A percentile compares a stretch with the other conserved stretches of the same genome.
These are phyloP conservation scores for Eulemur albifrons DNA, from an alignment of 2,797 vertebrate species.

Conservation along the genomic window DNA sequence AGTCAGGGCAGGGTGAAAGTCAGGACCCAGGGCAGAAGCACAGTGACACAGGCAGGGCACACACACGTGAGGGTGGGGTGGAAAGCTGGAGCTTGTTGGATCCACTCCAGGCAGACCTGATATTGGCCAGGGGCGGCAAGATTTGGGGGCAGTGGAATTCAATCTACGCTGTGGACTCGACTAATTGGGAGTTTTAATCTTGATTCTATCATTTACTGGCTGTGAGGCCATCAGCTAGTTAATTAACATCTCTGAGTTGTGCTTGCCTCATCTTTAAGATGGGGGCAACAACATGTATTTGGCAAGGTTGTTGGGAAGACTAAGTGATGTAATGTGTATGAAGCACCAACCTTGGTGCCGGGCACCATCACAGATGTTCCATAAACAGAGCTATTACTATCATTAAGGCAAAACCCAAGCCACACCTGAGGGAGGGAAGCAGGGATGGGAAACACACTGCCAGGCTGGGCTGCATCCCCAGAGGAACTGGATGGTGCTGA, in stretches of 20 bases:
- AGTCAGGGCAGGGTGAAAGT: background rate
- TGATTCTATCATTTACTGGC: background rate
- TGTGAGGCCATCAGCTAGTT: slow-evolving; percentile 12
- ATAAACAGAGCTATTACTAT: slow-evolving; percentile 63
- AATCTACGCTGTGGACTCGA: background rate
- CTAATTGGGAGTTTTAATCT: background rate
- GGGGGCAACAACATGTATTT: background rate
- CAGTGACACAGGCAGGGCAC: background rate
- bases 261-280: slow-evolving; percentile 51
- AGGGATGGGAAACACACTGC: background rate
- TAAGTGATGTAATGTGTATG: slow-evolving; percentile 5
- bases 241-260: slow-evolving; percentile 39
- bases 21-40: background rate
- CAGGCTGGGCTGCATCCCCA: background rate
- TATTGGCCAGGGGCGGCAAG: background rate
- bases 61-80: background rate
- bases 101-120: background rate
- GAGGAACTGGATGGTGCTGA: background rate
- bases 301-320: background rate
- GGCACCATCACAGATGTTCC: background rate
- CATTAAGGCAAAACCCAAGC: slow-evolving; percentile 47
- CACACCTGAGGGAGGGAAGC: background rate
- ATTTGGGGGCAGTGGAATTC: background rate
- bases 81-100: background rate
- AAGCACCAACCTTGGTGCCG: background rate